Evolutionary conservation across 2,797 vertebrate species (phyloP).

Genomic region (Gymnopithys bicolor): DNA sequence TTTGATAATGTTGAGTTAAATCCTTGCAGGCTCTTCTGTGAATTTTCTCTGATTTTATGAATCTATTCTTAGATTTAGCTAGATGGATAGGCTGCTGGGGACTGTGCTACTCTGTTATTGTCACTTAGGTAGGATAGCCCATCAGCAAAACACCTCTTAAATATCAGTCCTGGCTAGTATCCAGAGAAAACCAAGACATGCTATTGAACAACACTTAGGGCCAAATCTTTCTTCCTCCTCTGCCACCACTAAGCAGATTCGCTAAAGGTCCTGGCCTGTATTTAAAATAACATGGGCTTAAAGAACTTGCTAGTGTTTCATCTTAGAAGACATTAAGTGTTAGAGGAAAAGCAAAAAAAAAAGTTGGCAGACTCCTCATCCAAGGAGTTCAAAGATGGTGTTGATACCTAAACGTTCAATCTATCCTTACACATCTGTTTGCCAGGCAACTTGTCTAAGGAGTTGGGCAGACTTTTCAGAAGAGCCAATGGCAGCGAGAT

Average conservation of each 20-base stretch:
- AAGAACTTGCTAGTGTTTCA: conserved; percentile 74
- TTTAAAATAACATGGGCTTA: conserved; percentile 80
- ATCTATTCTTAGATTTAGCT: conserved; percentile 71
- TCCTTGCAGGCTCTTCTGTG: conserved; percentile 39
- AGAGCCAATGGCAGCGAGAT: neutral
- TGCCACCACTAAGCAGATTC: conserved; percentile 76
- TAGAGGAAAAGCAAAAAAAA: conserved; percentile 59
- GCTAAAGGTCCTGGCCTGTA: conserved; percentile 75
- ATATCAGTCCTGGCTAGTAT: conserved; percentile 75
- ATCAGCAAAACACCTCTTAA: conserved; percentile 81
- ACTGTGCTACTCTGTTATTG: conserved; percentile 69
- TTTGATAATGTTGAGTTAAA: conserved; percentile 53
- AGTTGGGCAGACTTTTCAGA: conserved; percentile 40
- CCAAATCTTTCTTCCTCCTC: conserved; percentile 77
- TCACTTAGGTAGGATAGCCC: conserved; percentile 71
- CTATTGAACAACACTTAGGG: conserved; percentile 76
- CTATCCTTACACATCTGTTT: conserved; percentile 48
- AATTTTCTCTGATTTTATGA: conserved; percentile 72
- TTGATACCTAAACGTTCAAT: conserved; percentile 62
- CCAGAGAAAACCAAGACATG: conserved; percentile 77
- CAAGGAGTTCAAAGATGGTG: conserved; percentile 73
- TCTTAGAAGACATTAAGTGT: conserved; percentile 70
- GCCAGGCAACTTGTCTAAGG: conserved; percentile 30
- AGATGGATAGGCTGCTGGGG: conserved; percentile 72
- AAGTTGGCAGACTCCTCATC: conserved; percentile 51